phyloP scores from a whole-genome alignment of 1,140 invertebrate species.

The Solenopsis fugax region DNA sequence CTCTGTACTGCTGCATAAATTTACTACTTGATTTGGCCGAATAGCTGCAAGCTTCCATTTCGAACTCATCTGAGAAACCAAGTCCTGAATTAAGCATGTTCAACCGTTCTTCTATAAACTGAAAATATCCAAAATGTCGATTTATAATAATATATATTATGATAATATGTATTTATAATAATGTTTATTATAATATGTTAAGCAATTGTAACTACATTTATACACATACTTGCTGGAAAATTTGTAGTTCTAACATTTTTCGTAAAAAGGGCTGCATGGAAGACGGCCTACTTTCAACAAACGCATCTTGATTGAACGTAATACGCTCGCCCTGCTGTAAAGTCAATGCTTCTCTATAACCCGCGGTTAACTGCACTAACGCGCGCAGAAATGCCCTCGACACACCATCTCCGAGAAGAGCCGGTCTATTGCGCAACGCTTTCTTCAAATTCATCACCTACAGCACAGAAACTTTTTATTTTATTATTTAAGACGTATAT shows the following conservation, averaged over 20 bases:
- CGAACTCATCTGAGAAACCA: conserved; percentile 97
- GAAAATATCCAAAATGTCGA: conserved; percentile 67
- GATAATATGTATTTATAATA: too few species aligned
- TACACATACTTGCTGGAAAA: conserved; percentile 94
- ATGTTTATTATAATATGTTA: neutral
- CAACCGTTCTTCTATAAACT: conserved; percentile 97
- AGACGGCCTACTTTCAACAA: conserved; percentile 93
- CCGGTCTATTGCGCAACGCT: conserved; percentile 90
- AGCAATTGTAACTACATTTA: conserved; percentile 7
- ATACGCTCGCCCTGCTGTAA: conserved; percentile 93
- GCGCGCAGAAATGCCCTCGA: conserved; percentile 96
- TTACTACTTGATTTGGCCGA: conserved; percentile 93
- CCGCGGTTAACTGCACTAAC: conserved; percentile 96
- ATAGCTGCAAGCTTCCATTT: conserved; percentile 95
- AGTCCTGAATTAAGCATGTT: conserved; percentile 95
- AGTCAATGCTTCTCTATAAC: conserved; percentile 96
- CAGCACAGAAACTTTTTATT: conserved; percentile 77
- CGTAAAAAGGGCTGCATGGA: conserved; percentile 95
- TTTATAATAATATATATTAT: neutral
- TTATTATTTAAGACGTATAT: conserved; percentile 72
- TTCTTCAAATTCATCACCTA: conserved; percentile 90
- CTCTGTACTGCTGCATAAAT: conserved; percentile 93
- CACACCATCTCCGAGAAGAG: conserved; percentile 94
- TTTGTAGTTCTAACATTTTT: conserved; percentile 97
- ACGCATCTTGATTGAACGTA: conserved; percentile 94